Evolutionary conservation across 2,113 vertebrate genomes (phyloP).

Genomic region (Haplochromis vanheusdeni): DNA sequence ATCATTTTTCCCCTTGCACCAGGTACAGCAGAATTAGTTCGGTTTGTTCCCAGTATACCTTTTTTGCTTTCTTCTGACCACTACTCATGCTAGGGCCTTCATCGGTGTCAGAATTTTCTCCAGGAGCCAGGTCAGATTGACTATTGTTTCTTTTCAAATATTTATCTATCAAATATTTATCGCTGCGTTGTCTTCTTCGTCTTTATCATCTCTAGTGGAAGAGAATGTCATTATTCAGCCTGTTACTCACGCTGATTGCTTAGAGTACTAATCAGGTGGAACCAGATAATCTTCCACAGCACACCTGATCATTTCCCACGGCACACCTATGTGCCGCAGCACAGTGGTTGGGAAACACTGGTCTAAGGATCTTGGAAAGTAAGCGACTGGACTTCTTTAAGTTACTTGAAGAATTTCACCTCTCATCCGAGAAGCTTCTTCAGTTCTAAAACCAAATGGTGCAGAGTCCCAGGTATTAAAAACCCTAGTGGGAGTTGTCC

Average conservation of each 20-base stretch:
- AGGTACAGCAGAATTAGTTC: not conserved
- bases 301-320: not conserved
- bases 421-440: not conserved
- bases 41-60: not conserved
- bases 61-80: not conserved
- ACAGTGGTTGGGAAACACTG: no score
- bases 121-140: not conserved
- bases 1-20: accelerated
- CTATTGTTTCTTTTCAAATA: not conserved
- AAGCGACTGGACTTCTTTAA: not conserved
- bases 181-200: not conserved
- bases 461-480: not conserved
- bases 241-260: accelerated
- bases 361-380: no score
- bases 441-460: not conserved
- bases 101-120: accelerated
- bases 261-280: not conserved
- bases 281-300: not conserved
- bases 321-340: no score
- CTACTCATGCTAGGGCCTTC: not conserved
- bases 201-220: not conserved
- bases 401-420: not conserved
- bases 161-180: not conserved
- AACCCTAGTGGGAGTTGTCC: not conserved
- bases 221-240: not conserved